Percentiles rank a stretch among this genome's conserved stretches.
phyloP scores from a whole-genome alignment of 2,888 invertebrate species.

The Acrocera orbiculus region DNA sequence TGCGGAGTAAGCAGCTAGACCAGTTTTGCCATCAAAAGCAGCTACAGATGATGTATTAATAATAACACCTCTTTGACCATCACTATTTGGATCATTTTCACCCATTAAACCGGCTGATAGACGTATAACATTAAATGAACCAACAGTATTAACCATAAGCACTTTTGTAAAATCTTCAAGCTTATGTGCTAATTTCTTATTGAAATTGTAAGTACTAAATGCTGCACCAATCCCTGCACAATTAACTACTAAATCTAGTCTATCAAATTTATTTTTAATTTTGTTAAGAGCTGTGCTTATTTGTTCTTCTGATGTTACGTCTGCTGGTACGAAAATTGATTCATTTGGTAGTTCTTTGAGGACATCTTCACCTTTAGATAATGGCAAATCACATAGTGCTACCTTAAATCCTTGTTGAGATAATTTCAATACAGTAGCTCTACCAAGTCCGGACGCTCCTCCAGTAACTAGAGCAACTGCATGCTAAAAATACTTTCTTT shows the following conservation, averaged over 20 bases:
- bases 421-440: conserved; percentile 75
- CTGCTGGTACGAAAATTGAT: conserved; percentile 61
- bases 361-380: conserved; percentile 62
- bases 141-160: conserved; percentile 69
- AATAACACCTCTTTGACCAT: conserved; percentile 83
- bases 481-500: conserved; percentile 54
- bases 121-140: conserved; percentile 87
- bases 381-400: conserved; percentile 73
- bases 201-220: conserved; percentile 74
- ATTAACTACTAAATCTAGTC: conserved; percentile 73
- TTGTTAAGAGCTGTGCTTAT: conserved; percentile 52
- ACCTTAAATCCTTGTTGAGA: conserved; percentile 69
- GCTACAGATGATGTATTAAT: conserved; percentile 92
- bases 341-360: conserved; percentile 54
- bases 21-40: conserved; percentile 91
- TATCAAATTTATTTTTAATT: conserved; percentile 64
- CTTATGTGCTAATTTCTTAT: conserved; percentile 52
- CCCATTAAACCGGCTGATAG: conserved; percentile 68
- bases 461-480: conserved; percentile 85
- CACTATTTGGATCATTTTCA: conserved; percentile 58
- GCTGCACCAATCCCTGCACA: conserved; percentile 88
- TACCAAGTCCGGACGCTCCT: conserved; percentile 89
- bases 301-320: conserved; percentile 75
- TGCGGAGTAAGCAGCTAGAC: conserved; percentile 86
- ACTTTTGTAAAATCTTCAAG: conserved; percentile 60